Conservation (phyloP, 2,113 vertebrate species). For the Bucco capensis region DNA sequence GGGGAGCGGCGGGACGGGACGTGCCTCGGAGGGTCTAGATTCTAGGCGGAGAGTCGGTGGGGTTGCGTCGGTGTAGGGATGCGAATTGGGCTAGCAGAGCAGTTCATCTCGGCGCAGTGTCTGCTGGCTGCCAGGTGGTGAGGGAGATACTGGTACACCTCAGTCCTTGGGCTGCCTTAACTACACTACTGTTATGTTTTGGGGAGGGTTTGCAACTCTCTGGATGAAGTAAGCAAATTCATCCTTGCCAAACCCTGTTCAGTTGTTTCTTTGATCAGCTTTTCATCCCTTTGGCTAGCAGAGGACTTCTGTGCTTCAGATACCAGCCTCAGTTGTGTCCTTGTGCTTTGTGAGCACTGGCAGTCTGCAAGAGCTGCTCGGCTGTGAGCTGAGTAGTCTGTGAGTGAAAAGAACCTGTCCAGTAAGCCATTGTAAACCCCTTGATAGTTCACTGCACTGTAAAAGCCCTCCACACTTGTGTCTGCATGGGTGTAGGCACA, state of each 20-base stretch:
- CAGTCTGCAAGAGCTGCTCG: accelerated
- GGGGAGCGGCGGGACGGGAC: too few species aligned
- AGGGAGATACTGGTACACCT: not conserved
- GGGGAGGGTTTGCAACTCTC: accelerated
- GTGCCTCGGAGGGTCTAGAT: not conserved
- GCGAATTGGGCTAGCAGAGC: not conserved
- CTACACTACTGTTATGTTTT: not conserved
- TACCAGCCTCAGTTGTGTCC: accelerated
- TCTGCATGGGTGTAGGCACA: not conserved
- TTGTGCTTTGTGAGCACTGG: accelerated
- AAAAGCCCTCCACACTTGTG: accelerated
- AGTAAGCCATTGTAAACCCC: accelerated
- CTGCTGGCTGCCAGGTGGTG: too few species aligned
- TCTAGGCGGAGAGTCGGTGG: too few species aligned
- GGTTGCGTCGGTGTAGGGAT: too few species aligned
- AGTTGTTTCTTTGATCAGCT: accelerated
- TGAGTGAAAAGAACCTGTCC: not conserved
- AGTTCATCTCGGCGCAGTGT: too few species aligned
- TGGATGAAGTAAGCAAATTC: accelerated
- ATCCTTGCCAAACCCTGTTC: accelerated
- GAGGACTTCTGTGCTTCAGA: accelerated
- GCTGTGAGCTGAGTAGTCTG: accelerated
- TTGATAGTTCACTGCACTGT: accelerated
- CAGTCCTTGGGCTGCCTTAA: not conserved
- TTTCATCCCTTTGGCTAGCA: too few species aligned